A percentile compares a stretch with the other conserved stretches of the same genome.
Evolutionary conservation across 2,888 invertebrate genomes (phyloP).

Genomic region (Xestia rhomboidea): DNA sequence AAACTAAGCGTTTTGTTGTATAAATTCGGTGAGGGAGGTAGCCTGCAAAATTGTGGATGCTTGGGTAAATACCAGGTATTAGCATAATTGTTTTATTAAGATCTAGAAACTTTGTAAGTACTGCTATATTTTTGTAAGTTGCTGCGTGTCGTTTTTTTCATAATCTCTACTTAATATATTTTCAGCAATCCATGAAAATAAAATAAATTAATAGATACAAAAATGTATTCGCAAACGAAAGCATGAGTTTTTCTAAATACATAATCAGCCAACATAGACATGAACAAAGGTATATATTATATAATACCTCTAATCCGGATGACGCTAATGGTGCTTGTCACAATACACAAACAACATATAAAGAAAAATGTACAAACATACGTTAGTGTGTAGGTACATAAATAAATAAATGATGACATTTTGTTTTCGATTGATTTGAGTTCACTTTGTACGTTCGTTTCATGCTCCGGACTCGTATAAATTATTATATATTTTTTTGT

Average conservation of each 20-base stretch:
- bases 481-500: background rate
- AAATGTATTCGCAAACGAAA: background rate
- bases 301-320: background rate
- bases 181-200: background rate
- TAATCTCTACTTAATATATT: background rate
- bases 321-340: background rate
- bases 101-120: constrained; percentile 13
- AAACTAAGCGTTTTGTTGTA: constrained; percentile 6
- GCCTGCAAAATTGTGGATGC: constrained; percentile 14
- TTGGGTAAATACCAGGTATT: constrained; percentile 9
- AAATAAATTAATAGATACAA: background rate
- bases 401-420: background rate
- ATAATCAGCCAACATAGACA: background rate
- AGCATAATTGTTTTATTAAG: constrained; percentile 29
- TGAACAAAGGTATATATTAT: background rate
- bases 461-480: background rate
- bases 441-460: background rate
- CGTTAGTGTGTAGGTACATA: no score
- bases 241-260: background rate
- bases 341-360: background rate
- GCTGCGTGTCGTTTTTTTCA: background rate
- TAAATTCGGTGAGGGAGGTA: background rate
- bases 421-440: background rate
- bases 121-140: constrained; percentile 8
- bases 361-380: no score